A percentile compares a stretch with the other conserved stretches of the same genome.
Conservation (phyloP, 1,140 invertebrate genomes). For the Danaus plexippus region DNA sequence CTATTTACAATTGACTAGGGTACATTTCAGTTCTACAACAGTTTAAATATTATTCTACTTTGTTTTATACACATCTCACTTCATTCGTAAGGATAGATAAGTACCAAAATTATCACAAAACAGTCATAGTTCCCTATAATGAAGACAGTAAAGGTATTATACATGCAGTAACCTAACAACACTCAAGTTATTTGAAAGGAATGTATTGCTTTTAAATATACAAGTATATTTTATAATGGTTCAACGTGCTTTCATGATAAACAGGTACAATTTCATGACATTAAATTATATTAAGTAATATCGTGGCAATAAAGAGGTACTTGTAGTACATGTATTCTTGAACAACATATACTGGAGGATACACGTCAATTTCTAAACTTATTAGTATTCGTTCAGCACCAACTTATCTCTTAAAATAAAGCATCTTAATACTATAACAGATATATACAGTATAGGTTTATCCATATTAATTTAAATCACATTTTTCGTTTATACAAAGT, state of each 20-base stretch:
- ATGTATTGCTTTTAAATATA: conserved; percentile 34
- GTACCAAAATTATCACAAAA: conserved; percentile 67
- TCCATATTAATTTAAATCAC: conserved; percentile 34
- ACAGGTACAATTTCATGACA: conserved; percentile 41
- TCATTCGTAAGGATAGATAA: conserved; percentile 42
- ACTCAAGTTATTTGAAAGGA: conserved; percentile 39
- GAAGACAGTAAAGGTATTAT: conserved; percentile 26
- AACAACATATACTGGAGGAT: conserved; percentile 16
- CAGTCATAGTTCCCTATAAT: conserved; percentile 34
- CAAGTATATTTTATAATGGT: conserved; percentile 18
- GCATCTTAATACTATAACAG: conserved; percentile 8
- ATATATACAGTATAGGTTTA: conserved; percentile 17
- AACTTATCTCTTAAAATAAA: conserved; percentile 29
- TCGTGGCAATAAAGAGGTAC: conserved; percentile 30
- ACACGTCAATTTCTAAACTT: conserved; percentile 10
- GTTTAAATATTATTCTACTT: conserved; percentile 31
- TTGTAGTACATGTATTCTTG: conserved; percentile 35
- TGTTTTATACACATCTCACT: conserved; percentile 36
- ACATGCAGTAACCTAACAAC: conserved; percentile 55
- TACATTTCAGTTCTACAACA: conserved; percentile 69
- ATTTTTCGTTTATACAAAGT: conserved; percentile 62
- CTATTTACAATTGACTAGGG: conserved; percentile 71
- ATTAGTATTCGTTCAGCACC: conserved; percentile 37
- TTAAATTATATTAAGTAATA: conserved; percentile 26
- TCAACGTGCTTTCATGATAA: conserved; percentile 21